Evolutionary conservation across 2,113 vertebrate species (phyloP), one percentile per base, ranked within the genome.

Genomic region (Oceanites oceanicus): DNA sequence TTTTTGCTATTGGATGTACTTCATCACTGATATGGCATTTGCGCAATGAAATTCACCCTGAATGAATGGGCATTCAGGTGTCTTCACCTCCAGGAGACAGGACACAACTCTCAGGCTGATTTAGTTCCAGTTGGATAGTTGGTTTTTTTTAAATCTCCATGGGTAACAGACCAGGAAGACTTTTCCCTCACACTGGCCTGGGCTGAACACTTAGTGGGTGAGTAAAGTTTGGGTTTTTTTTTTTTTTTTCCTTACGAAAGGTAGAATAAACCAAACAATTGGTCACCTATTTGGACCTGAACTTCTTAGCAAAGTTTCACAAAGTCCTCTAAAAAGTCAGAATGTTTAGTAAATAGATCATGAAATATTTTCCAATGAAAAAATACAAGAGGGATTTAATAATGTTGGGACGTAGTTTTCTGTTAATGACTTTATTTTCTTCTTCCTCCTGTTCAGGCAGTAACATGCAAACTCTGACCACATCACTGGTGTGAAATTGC

Each of bases 401-500:
- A 73, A 80, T 62, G 34, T 42, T 58, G 71, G 82, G 36, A 40
- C 8, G 7, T 82, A 22, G 36, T 71, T 87, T 91, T 94, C 77
- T 90, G 74, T 83, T 96, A 86, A 92, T 90, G 62, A 77, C 34
- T 84, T 92, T 76, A 52, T 55, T 89, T 89, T 66, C 86, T 78
- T 83, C 61, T 71, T 84, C 77, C 40, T 94, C 59, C 53, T 82
- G 73, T 92, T 96, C 71, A 58, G 88, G 81, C 72, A 50, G 84
- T 91, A 90, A 70, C 84, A 81, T 88, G 78, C 1, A 0, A 96
- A 95, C 85, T 97, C 88, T 94, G 88, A 94, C 93, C 95, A 79
- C 75, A 97, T 73, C 92, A 93, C 84, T 9, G 4, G 89, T 92
- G 94, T 97, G 96, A 98, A 97, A 97, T 95, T 95, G 91, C 94